Conservation (phyloP, 2,113 vertebrate genomes). For the Phodopus roborovskii region DNA sequence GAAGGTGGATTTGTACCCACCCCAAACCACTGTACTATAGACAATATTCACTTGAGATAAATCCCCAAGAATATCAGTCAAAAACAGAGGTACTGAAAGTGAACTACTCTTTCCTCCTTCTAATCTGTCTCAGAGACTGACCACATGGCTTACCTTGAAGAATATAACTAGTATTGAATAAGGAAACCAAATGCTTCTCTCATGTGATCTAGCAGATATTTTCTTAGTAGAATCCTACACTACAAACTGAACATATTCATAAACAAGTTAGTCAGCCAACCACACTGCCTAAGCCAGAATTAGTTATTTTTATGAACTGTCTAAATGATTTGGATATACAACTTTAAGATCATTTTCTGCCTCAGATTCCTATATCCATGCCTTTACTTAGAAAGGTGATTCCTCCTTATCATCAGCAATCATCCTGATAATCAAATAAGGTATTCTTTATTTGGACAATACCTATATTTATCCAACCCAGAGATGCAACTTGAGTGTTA, state of each 20-base stretch:
- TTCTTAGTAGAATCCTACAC: background rate
- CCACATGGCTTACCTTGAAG: conserved; percentile 21
- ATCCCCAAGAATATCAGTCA: background rate
- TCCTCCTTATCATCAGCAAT: background rate
- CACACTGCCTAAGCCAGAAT: background rate
- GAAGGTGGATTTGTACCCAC: background rate
- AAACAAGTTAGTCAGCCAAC: background rate
- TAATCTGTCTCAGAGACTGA: background rate
- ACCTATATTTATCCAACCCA: background rate
- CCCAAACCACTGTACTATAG: background rate
- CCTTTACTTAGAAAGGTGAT: background rate
- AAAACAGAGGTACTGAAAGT: background rate
- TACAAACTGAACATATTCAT: conserved; percentile 3
- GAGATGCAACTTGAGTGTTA: background rate
- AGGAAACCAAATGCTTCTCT: background rate
- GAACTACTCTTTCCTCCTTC: background rate
- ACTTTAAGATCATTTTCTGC: background rate
- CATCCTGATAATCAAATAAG: background rate
- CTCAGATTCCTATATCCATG: background rate
- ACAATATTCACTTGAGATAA: background rate
- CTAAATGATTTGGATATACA: background rate
- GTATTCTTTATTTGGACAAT: background rate
- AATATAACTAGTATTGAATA: conserved; percentile 39
- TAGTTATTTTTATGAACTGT: conserved; percentile 45
- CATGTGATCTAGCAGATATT: background rate